A percentile compares a stretch with the other conserved stretches of the same genome.
Conservation (phyloP, 2,888 invertebrate genomes). For the Ichneumoninae sp. region DNA sequence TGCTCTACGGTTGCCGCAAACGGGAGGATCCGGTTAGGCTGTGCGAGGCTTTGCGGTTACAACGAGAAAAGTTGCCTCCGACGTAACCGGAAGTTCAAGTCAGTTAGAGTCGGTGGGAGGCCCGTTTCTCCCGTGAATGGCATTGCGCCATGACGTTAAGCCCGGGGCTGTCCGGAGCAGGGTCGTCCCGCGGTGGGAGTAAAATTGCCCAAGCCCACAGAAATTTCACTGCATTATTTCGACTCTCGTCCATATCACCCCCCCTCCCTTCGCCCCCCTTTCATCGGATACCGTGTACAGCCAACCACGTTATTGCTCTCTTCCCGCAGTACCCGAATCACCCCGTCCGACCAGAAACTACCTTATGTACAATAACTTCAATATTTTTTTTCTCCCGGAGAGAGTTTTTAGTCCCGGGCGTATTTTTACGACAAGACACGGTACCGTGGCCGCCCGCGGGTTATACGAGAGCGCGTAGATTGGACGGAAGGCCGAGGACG, state of each 20-base stretch:
- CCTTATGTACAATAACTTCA: not conserved
- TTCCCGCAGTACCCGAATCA: not conserved
- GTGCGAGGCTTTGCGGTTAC: conserved; percentile 58
- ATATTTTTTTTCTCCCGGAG: not conserved
- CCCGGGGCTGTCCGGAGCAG: not conserved
- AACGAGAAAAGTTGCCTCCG: conserved; percentile 64
- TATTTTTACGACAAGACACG: conserved; percentile 12
- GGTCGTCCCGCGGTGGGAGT: not conserved
- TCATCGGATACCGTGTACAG: not conserved
- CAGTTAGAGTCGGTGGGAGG: conserved; percentile 42
- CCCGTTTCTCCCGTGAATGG: not conserved
- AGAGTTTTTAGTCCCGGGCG: not conserved
- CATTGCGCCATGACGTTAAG: conserved; percentile 13
- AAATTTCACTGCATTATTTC: conserved; percentile 50
- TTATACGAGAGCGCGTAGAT: conserved; percentile 9
- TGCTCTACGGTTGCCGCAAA: conserved; percentile 32
- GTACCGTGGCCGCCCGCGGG: not conserved
- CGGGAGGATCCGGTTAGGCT: conserved; percentile 12
- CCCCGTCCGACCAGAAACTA: not conserved
- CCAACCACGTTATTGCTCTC: conserved; percentile 12
- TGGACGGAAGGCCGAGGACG: conserved; percentile 1
- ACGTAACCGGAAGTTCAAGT: conserved; percentile 26
- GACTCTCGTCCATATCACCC: conserved; percentile 12
- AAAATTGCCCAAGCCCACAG: conserved; percentile 45
- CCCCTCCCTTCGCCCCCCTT: too few relatives aligned